Conservation (phyloP, 2,113 vertebrate genomes). For the Catharus fuscescens region DNA sequence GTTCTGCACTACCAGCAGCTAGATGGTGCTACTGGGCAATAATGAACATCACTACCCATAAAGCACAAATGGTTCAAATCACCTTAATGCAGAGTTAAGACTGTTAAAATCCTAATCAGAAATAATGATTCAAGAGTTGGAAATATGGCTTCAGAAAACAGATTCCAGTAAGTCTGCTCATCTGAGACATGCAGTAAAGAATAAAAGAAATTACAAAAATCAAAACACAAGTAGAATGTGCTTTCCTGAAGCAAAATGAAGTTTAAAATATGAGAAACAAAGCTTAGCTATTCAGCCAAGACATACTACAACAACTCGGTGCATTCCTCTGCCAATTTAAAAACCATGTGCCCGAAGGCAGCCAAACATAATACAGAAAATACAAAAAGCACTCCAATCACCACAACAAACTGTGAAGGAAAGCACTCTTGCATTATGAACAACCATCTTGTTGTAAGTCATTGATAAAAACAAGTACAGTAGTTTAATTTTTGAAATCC, state of each 20-base stretch:
- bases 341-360: background rate
- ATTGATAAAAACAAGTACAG: background rate
- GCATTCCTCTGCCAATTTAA: background rate
- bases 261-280: background rate
- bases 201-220: background rate
- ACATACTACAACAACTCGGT: background rate
- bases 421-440: background rate
- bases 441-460: background rate
- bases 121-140: background rate
- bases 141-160: background rate
- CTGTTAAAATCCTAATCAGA: background rate
- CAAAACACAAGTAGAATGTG: background rate
- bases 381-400: background rate
- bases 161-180: background rate
- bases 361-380: background rate
- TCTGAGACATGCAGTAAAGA: background rate
- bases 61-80: background rate
- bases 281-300: background rate
- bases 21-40: constrained; percentile 64
- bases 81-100: background rate
- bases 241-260: background rate
- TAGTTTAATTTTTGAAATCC: background rate
- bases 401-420: background rate
- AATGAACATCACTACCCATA: background rate
- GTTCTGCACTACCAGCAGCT: constrained; percentile 24